Percentiles rank a stretch among this genome's conserved stretches.
These are phyloP conservation scores for Ascidia mentula DNA, from an alignment of 23 tunicate species.

Conservation along the genomic window DNA sequence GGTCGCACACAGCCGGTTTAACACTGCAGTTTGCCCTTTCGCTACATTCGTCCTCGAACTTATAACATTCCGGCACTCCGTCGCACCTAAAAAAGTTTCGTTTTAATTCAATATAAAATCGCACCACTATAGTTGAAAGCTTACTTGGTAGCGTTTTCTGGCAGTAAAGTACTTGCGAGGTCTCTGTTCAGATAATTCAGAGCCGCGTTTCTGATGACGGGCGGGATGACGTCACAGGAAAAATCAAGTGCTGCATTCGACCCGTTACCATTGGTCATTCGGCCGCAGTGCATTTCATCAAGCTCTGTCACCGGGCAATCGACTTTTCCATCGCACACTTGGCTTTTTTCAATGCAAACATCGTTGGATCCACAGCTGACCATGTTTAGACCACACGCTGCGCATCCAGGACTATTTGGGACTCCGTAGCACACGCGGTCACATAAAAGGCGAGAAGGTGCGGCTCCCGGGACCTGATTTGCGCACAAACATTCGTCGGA, in stretches of 20 bases:
- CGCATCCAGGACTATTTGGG: neutral
- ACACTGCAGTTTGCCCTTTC: no score
- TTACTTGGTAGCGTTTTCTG: neutral
- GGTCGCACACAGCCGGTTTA: no score
- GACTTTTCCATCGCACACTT: constrained; percentile 21
- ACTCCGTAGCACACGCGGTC: constrained; percentile 23
- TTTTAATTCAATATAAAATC: no score
- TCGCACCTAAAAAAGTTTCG: no score
- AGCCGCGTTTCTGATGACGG: neutral
- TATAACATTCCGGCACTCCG: no score
- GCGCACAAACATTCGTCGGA: constrained; percentile 59
- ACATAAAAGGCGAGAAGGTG: neutral
- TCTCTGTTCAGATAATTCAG: neutral
- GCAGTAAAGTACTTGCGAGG: neutral
- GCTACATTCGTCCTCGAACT: no score
- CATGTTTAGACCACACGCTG: neutral
- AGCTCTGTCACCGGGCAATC: constrained; percentile 23
- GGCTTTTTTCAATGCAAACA: constrained; percentile 4
- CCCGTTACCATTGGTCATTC: neutral
- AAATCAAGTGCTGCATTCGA: constrained; percentile 1
- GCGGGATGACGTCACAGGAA: constrained; percentile 16
- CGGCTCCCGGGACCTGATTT: neutral
- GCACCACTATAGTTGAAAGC: no score
- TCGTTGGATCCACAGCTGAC: constrained; percentile 8
- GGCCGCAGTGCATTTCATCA: constrained; percentile 22